phyloP scores from a whole-genome alignment of 2,888 invertebrate genomes.

The Apotomis betuletana region DNA sequence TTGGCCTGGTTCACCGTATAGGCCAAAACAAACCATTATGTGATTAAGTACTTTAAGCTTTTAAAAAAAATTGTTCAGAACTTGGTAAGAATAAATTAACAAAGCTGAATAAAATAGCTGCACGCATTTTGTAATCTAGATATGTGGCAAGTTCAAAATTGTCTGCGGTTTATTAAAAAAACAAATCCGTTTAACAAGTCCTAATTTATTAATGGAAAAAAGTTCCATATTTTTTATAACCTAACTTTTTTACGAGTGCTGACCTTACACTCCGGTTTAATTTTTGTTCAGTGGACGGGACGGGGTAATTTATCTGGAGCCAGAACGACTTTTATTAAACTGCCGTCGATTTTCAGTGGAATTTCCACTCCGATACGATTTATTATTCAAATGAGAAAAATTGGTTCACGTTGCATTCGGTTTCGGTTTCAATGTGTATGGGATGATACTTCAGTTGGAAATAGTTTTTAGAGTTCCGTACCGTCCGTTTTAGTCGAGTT shows the following conservation, averaged over 20 bases:
- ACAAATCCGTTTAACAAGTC: not conserved
- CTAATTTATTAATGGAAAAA: slow-evolving; percentile 18
- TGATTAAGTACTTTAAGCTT: no score
- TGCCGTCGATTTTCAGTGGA: slow-evolving; percentile 22
- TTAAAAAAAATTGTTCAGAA: no score
- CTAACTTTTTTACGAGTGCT: slow-evolving; percentile 21
- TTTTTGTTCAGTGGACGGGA: slow-evolving; percentile 25
- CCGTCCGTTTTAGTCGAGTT: no score
- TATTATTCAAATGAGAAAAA: slow-evolving; percentile 30
- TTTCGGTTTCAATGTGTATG: slow-evolving; percentile 14
- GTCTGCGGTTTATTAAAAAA: not conserved
- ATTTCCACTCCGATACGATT: slow-evolving; percentile 25
- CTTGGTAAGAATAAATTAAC: no score
- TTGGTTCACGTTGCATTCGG: slow-evolving; percentile 23
- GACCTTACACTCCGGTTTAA: slow-evolving; percentile 23
- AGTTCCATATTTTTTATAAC: not conserved
- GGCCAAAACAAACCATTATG: no score
- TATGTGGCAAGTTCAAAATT: not conserved
- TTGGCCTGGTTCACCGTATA: no score
- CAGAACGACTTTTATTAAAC: slow-evolving; percentile 31
- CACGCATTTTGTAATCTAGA: not conserved
- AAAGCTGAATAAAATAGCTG: no score
- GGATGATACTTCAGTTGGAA: not conserved
- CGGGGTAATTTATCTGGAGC: slow-evolving; percentile 28
- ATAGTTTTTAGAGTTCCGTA: not conserved